Conservation (phyloP, 2,113 vertebrate genomes). For the Gadus chalcogrammus region DNA sequence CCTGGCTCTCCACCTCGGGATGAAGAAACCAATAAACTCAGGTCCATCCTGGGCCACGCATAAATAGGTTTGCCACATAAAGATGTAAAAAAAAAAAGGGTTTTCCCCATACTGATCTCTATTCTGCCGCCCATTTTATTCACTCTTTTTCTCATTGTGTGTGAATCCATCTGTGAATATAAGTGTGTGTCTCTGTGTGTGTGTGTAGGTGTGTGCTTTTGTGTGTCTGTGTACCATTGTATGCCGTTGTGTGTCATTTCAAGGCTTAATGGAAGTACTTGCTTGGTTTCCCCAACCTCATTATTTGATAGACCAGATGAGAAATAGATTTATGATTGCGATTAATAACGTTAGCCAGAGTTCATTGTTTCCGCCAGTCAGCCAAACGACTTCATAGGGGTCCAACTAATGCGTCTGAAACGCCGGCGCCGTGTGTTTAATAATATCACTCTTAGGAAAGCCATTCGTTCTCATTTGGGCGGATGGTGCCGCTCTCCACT, state of each 20-base stretch:
- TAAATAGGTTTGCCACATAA: constrained; percentile 47
- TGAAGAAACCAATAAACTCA: constrained; percentile 41
- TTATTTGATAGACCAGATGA: constrained; percentile 70
- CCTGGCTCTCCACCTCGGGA: constrained; percentile 25
- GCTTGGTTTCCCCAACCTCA: constrained; percentile 54
- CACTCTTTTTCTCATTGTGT: constrained; percentile 22
- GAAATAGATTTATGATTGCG: constrained; percentile 70
- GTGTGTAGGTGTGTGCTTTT: background rate
- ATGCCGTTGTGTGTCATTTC: constrained; percentile 27
- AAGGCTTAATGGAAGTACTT: constrained; percentile 55
- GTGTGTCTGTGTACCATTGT: constrained; percentile 18
- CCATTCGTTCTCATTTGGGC: constrained; percentile 73
- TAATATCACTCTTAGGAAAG: constrained; percentile 72
- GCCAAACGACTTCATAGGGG: constrained; percentile 71
- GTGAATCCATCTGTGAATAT: constrained; percentile 12
- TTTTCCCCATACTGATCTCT: constrained; percentile 29
- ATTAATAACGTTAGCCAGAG: constrained; percentile 71
- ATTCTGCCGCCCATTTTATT: constrained; percentile 35
- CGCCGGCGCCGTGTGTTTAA: constrained; percentile 65
- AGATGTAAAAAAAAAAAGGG: constrained; percentile 29
- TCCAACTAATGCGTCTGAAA: constrained; percentile 66
- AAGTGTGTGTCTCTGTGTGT: constrained; percentile 8
- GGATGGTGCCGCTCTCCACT: constrained; percentile 55
- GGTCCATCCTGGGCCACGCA: constrained; percentile 35
- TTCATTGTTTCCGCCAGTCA: constrained; percentile 71